Evolutionary conservation across 2,888 invertebrate species (phyloP).

Genomic region (Caenorhabditis macrosperma): DNA sequence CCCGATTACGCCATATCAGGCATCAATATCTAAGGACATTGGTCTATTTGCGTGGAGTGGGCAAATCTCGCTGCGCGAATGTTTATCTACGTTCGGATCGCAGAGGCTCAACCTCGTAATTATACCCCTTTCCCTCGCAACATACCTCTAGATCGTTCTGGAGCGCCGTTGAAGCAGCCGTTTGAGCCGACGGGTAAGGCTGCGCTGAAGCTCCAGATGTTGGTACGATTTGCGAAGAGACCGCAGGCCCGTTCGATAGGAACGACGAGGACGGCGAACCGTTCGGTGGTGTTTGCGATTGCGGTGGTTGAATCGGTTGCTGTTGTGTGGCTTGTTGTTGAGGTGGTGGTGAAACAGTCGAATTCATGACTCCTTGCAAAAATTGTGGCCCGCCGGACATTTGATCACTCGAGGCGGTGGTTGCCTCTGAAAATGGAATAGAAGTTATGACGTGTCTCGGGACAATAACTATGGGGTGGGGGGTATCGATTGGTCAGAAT

Average conservation of each 20-base stretch:
- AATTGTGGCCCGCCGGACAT: slow-evolving; percentile 64
- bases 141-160: slow-evolving; percentile 57
- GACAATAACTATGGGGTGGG: too few species aligned
- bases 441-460: too few species aligned
- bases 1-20: too few species aligned
- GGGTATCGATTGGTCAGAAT: too few species aligned
- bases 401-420: slow-evolving; percentile 55
- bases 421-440: slow-evolving; percentile 59
- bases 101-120: background rate
- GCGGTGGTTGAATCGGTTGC: slow-evolving; percentile 22
- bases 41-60: too few species aligned
- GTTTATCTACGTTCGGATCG: background rate
- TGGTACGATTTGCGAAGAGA: slow-evolving; percentile 27
- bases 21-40: too few species aligned
- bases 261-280: slow-evolving; percentile 29
- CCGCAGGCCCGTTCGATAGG: slow-evolving; percentile 14
- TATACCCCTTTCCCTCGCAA: background rate
- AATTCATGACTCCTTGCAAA: slow-evolving; percentile 49
- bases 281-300: slow-evolving; percentile 13
- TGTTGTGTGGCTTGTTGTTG: slow-evolving; percentile 26
- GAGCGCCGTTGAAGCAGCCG: slow-evolving; percentile 51
- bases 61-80: too few species aligned
- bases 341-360: slow-evolving; percentile 18
- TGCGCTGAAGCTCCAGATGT: slow-evolving; percentile 32
- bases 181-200: slow-evolving; percentile 31